Base-by-base conservation (phyloP, 2,113 vertebrate genomes). In the Oceanites oceanicus region DNA sequence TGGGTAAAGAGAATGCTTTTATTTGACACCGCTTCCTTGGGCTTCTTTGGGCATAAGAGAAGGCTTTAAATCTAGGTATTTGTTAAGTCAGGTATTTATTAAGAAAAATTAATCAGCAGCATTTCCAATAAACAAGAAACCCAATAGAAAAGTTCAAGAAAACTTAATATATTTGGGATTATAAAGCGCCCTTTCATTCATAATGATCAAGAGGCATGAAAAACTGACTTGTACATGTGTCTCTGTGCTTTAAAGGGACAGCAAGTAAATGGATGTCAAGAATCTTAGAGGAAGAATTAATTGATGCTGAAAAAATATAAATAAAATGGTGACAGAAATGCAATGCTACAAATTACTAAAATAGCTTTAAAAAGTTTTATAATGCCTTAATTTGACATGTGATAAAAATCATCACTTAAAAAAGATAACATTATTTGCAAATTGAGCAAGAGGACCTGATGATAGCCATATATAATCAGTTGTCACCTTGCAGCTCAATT, bases 401-500 rank as follows among this genome's bases (percentile, higher is more conserved):
- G 96, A 98, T 97, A 98, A 98, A 98, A 97, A 97, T 94, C 95
- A 89, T 97, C 96, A 97, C 97, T 97, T 97, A 91, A 98, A 96
- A 97, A 97, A 95, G 96, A 96, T 96, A 98, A 97, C 94, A 75
- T 97, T 98, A 98, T 97, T 98, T 98, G 98, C 97, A 98, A 98
- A 98, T 92, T 96, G 97, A 98, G 97, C 96, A 97, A 98, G 96
- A 98, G 94, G 97, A 97, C 97, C 96, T 86, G 94, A 97, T 96
- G 98, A 98, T 97, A 96, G 97, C 97, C 97, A 98, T 98, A 98
- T 98, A 98, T 98, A 98, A 98, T 98, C 98, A 96, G 97, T 98
- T 98, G 98, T 98, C 98, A 98, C 98, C 98, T 98, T 98, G 98
- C 98, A 98, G 98, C 98, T 99, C 98, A 98, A 98, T 98, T 98